phyloP scores from a whole-genome alignment of 1,140 invertebrate species.

The Drepana arcuata region DNA sequence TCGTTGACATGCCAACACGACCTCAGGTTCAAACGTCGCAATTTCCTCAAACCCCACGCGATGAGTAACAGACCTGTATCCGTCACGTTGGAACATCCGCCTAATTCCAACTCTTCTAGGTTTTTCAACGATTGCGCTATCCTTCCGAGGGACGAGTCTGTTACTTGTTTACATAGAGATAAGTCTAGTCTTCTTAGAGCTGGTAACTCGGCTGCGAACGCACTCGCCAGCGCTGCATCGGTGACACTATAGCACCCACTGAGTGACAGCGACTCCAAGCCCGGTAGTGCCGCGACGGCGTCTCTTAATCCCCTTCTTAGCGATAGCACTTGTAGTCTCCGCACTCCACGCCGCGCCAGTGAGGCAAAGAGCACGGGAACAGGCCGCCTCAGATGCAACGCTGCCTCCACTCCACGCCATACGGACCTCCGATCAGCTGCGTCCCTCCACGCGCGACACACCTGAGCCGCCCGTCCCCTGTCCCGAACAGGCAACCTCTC shows the following conservation, averaged over 20 bases:
- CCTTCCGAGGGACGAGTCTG: conserved; percentile 85
- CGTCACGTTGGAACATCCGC: conserved; percentile 92
- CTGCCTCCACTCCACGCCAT: conserved; percentile 93
- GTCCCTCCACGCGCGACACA: conserved; percentile 91
- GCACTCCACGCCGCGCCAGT: conserved; percentile 89
- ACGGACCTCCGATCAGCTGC: conserved; percentile 93
- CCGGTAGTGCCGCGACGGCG: conserved; percentile 88
- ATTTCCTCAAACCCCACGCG: conserved; percentile 87
- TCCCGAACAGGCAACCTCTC: conserved; percentile 90
- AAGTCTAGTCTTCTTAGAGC: conserved; percentile 87
- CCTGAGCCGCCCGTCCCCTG: conserved; percentile 90
- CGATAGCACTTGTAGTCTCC: conserved; percentile 90
- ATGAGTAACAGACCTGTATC: conserved; percentile 89
- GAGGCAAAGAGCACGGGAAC: conserved; percentile 88
- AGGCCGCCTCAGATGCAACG: conserved; percentile 87
- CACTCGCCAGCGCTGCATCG: conserved; percentile 84
- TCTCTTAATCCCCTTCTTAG: conserved; percentile 87
- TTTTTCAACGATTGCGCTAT: conserved; percentile 91
- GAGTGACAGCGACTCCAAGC: conserved; percentile 89
- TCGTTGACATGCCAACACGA: conserved; percentile 95
- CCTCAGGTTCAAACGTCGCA: conserved; percentile 87
- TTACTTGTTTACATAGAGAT: conserved; percentile 95
- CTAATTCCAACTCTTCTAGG: conserved; percentile 88
- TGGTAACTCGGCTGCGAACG: conserved; percentile 81
- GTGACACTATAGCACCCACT: conserved; percentile 95